phyloP scores from a whole-genome alignment of 2,888 invertebrate species.

The Dynastes grantii region DNA sequence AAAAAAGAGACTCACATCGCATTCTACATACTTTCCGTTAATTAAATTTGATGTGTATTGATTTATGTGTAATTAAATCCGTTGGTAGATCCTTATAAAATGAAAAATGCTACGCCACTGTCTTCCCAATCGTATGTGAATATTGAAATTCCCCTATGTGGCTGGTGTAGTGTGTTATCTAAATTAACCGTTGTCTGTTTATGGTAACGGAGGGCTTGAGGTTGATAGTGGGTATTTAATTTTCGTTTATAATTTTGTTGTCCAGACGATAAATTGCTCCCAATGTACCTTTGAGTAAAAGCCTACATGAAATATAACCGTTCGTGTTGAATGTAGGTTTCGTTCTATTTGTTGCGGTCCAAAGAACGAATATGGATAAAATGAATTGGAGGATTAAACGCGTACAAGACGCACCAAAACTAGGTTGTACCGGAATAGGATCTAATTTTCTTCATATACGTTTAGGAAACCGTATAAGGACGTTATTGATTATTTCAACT shows the following conservation, averaged over 20 bases:
- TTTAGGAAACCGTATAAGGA: neutral
- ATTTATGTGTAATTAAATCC: too few relatives aligned
- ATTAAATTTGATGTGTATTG: too few relatives aligned
- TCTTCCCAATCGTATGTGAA: neutral
- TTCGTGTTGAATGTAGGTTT: conserved; percentile 21
- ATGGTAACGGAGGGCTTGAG: conserved; percentile 22
- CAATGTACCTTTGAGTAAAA: neutral
- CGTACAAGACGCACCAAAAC: conserved; percentile 1
- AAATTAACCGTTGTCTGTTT: conserved; percentile 35
- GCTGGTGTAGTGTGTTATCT: conserved; percentile 3
- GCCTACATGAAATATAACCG: conserved; percentile 6
- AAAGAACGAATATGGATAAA: conserved; percentile 32
- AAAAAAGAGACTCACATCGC: too few relatives aligned
- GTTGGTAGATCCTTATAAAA: too few relatives aligned
- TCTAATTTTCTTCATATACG: conserved; percentile 17
- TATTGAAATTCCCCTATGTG: conserved; percentile 15
- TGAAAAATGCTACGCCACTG: conserved; percentile 10
- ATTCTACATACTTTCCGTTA: too few relatives aligned
- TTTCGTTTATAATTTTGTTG: conserved; percentile 37
- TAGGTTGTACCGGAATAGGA: conserved; percentile 3
- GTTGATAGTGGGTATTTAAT: conserved; percentile 31
- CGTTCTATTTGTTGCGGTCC: neutral
- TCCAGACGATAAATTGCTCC: conserved; percentile 30
- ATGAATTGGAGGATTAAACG: conserved; percentile 18
- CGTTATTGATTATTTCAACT: conserved; percentile 10